phyloP scores from a whole-genome alignment of 2,797 vertebrate genomes.

The Tokudaia muenninki region DNA sequence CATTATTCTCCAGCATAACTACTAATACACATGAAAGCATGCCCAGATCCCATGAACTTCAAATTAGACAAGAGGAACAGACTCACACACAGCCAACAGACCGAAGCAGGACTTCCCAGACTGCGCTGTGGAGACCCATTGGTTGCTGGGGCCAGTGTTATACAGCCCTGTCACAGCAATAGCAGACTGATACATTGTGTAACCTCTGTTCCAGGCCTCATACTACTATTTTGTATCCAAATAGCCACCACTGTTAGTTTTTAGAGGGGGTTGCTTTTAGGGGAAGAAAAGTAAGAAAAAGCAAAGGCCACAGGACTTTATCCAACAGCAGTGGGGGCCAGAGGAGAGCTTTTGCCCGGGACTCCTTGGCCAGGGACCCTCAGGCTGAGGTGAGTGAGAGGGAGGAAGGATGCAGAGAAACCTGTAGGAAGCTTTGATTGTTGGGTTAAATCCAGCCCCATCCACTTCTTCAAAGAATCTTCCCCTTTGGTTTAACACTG shows the following conservation, averaged over 20 bases:
- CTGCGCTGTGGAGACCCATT: background rate
- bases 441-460: background rate
- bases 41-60: background rate
- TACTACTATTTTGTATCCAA: background rate
- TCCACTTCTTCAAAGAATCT: background rate
- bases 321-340: background rate
- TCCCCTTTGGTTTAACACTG: background rate
- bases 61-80: background rate
- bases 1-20: too few species aligned
- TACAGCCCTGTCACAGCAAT: too few species aligned
- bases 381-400: background rate
- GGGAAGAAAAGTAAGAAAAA: background rate
- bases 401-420: background rate
- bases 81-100: too few species aligned
- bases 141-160: background rate
- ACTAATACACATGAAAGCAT: too few species aligned
- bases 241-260: background rate
- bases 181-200: background rate
- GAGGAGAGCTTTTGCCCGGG: rapidly evolving
- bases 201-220: background rate
- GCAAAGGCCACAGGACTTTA: too few species aligned
- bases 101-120: too few species aligned
- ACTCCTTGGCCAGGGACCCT: too few species aligned
- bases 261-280: background rate
- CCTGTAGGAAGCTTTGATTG: background rate